Percentiles rank a stretch among this genome's conserved stretches.
These are phyloP conservation scores for Latrodectus hesperus DNA, from an alignment of 2,888 invertebrate species.

Conservation along the genomic window DNA sequence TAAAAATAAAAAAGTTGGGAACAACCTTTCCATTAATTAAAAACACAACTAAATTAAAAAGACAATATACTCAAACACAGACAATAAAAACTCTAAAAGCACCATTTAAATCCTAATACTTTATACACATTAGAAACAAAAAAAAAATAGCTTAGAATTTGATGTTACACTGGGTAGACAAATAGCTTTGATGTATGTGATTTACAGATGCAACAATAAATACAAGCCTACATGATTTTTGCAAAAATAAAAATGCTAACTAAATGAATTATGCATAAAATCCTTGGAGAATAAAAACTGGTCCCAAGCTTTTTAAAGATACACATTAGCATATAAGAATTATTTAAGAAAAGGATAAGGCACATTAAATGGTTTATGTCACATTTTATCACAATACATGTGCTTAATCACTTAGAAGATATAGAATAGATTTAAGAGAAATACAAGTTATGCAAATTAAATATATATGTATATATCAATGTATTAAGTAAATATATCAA, in stretches of 20 bases:
- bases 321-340: constrained; percentile 15
- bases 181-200: constrained; percentile 21
- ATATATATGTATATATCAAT: constrained; percentile 20
- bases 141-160: constrained; percentile 55
- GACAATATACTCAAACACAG: constrained; percentile 47
- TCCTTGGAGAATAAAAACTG: constrained; percentile 43
- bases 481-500: constrained; percentile 56
- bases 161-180: constrained; percentile 44
- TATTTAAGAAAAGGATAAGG: constrained; percentile 43
- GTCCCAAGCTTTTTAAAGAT: constrained; percentile 35
- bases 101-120: constrained; percentile 66
- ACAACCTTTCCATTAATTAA: constrained; percentile 20
- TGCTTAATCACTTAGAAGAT: constrained; percentile 1
- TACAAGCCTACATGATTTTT: constrained; percentile 39
- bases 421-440: no score
- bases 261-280: constrained; percentile 38
- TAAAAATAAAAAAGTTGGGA: constrained; percentile 18
- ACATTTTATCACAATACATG: constrained; percentile 45
- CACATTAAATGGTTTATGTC: constrained; percentile 42
- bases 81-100: constrained; percentile 65
- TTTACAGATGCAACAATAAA: constrained; percentile 66
- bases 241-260: constrained; percentile 55
- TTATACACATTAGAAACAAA: constrained; percentile 3
- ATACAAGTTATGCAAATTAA: background rate
- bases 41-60: constrained; percentile 39